Conservation (phyloP, 2,113 vertebrate species). For the Phalacrocorax pelagicus region DNA sequence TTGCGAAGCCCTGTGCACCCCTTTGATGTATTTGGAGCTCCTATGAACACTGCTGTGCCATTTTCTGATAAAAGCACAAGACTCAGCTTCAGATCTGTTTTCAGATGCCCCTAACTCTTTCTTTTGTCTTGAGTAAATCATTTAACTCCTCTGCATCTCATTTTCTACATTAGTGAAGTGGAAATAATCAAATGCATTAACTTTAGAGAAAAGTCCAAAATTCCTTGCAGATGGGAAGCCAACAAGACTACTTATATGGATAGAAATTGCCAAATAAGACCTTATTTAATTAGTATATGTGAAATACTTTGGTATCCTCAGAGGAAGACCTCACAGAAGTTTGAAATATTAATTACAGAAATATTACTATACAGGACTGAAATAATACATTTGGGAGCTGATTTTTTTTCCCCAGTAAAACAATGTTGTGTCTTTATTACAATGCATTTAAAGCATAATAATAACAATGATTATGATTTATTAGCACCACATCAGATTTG, state of each 20-base stretch:
- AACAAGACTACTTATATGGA: background rate
- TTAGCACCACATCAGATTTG: slow-evolving; percentile 14
- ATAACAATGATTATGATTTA: slow-evolving; percentile 22
- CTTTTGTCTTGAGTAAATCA: slow-evolving; percentile 19
- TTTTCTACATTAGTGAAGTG: background rate
- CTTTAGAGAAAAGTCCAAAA: background rate
- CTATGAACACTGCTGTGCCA: background rate
- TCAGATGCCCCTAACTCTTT: background rate
- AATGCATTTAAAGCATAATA: background rate
- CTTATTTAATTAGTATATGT: slow-evolving; percentile 20
- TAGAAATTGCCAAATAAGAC: background rate
- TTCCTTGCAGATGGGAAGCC: slow-evolving; percentile 11
- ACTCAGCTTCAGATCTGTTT: slow-evolving; percentile 8
- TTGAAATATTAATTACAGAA: slow-evolving; percentile 47
- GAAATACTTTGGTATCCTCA: background rate
- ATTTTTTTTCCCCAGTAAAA: background rate
- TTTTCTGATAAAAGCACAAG: background rate
- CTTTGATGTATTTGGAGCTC: background rate
- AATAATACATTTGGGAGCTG: slow-evolving; percentile 5
- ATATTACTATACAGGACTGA: slow-evolving; percentile 5
- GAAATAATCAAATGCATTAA: slow-evolving; percentile 21
- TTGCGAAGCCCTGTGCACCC: background rate
- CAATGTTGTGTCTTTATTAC: background rate
- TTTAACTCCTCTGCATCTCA: background rate
- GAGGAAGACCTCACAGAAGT: background rate